These are phyloP conservation scores for Eristalis tenax DNA, from an alignment of 2,888 invertebrate species.

Conservation along the genomic window DNA sequence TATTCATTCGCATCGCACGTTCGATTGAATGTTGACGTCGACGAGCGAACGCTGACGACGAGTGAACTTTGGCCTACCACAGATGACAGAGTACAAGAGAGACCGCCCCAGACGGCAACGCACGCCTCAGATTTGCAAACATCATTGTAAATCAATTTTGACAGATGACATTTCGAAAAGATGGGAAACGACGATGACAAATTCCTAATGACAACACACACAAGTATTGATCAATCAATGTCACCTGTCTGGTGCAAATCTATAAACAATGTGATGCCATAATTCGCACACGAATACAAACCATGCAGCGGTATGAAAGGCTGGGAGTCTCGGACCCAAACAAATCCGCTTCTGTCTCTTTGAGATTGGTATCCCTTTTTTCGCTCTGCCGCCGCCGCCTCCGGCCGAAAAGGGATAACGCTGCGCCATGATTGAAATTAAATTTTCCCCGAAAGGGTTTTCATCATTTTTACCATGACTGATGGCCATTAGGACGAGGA, in stretches of 20 bases:
- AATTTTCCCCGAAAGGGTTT: slow-evolving; percentile 62
- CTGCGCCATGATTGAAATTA: slow-evolving; percentile 65
- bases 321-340: slow-evolving; percentile 12
- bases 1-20: slow-evolving; percentile 10
- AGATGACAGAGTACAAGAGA: background rate
- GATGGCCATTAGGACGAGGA: slow-evolving; percentile 46
- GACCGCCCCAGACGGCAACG: background rate
- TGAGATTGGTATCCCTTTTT: slow-evolving; percentile 46
- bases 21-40: slow-evolving; percentile 3
- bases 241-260: slow-evolving; percentile 78
- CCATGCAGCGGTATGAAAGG: background rate
- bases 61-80: slow-evolving; percentile 32
- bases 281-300: slow-evolving; percentile 47
- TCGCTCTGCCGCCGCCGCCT: background rate
- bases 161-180: slow-evolving; percentile 75
- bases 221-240: slow-evolving; percentile 80
- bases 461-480: slow-evolving; percentile 57
- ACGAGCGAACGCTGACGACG: background rate
- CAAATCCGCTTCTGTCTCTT: slow-evolving; percentile 47
- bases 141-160: slow-evolving; percentile 75
- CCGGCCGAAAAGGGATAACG: slow-evolving; percentile 25
- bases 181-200: slow-evolving; percentile 59
- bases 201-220: slow-evolving; percentile 66
- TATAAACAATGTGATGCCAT: slow-evolving; percentile 79
- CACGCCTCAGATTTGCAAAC: slow-evolving; percentile 57